Base-by-base conservation (phyloP, 2,888 invertebrate genomes). In the Torymus texanus region DNA sequence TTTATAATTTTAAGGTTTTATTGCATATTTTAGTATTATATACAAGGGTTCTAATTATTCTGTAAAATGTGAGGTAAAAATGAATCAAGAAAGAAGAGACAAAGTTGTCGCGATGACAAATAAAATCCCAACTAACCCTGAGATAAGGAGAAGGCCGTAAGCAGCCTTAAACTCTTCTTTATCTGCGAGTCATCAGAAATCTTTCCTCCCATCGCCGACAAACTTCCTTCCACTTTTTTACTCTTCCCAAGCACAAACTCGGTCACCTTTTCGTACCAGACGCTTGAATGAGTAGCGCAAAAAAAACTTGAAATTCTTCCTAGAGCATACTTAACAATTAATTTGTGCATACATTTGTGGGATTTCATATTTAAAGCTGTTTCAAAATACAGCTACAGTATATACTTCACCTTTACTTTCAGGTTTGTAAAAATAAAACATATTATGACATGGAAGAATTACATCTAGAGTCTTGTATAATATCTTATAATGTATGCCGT, bases 181-280 rank as follows among this genome's bases (percentile, higher is more conserved):
- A 78, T 78, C 78, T 73, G 8, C 18, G 55, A 53, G 53, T 73
- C 78, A 78, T 78, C 73, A 67, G 67, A 55, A 78, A 73, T 73
- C 67, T 73, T 72, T 66, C 53, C 59, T 58, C 72, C 70, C 78
- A 78, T 75, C 80, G 66, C 77, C 80, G 80, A 74, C 80, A 78
- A 65, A 80, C 80, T 81, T 61, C 51, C 56, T 66, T 62, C 71
- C 71, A 12, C 29, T 18, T 67, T 62, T 51, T 62, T 58, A 41
- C 51, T 67, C 51, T 13, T 56, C 13, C 56, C 41, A 3, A 51
- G 51, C 13, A 55, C 11, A 58, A 58, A 56, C 68, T 68, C 68
- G 58, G 29, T 68, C 56, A 68, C 18, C 56, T 56, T 29, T 56
- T 68, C 16, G 56, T 14, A 56, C 13, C 4, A 3, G 29, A 29